Percentiles rank a stretch among this genome's conserved stretches.
Conservation (phyloP, 92 coral and sea anemone genomes). For the Nematostella vectensis region DNA sequence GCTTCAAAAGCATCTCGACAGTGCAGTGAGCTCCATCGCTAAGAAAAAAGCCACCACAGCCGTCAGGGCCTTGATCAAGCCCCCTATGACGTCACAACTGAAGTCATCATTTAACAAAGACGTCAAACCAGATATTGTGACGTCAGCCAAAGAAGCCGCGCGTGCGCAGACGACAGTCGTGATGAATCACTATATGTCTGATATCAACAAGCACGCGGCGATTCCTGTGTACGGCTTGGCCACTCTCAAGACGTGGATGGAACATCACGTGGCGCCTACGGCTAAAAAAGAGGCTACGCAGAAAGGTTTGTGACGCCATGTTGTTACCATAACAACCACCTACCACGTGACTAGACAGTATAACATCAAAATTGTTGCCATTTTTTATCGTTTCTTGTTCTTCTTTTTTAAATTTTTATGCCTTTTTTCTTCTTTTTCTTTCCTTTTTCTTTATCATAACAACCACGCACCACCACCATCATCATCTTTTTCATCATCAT, state of each 20-base stretch:
- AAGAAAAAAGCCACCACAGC: background rate
- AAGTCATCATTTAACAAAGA: constrained; percentile 1
- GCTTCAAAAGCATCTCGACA: constrained; percentile 7
- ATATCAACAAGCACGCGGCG: constrained; percentile 12
- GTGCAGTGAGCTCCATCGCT: constrained; percentile 3
- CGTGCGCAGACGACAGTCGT: constrained; percentile 6
- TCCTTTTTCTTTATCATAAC: too few relatives aligned
- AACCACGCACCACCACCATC: too few relatives aligned
- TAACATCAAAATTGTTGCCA: too few relatives aligned
- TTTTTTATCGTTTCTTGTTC: too few relatives aligned
- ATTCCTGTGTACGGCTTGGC: constrained; percentile 10
- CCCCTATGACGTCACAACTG: constrained; percentile 5
- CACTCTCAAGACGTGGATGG: constrained; percentile 17
- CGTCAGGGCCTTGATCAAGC: constrained; percentile 3
- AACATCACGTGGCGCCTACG: constrained; percentile 3
- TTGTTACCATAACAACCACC: background rate
- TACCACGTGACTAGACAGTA: too few relatives aligned
- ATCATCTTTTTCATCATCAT: too few relatives aligned
- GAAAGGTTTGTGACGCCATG: constrained; percentile 13
- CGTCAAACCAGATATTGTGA: constrained; percentile 9
- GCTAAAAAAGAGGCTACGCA: constrained; percentile 5
- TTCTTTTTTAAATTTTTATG: too few relatives aligned
- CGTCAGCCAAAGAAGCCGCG: constrained; percentile 5
- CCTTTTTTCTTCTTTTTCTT: too few relatives aligned
- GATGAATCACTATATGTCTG: constrained; percentile 9